Evolutionary conservation across 1,140 invertebrate genomes (phyloP).

Genomic region (Caenorhabditis latens): DNA sequence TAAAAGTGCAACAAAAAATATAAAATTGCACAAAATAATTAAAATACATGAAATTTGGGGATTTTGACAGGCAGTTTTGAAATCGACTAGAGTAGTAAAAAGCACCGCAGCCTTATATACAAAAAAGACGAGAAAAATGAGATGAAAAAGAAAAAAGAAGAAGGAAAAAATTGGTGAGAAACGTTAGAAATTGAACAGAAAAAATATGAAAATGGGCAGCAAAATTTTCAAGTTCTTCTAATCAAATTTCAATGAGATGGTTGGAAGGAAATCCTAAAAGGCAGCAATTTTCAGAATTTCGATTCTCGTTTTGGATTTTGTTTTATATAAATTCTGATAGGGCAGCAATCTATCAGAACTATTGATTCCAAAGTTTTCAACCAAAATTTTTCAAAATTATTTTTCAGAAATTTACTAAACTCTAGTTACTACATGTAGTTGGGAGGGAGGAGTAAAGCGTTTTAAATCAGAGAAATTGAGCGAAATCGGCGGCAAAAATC

Average conservation of each 20-base stretch:
- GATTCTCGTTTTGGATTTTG: neutral
- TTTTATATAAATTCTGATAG: neutral
- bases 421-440: neutral
- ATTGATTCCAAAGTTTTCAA: neutral
- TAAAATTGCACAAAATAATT: neutral
- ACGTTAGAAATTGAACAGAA: neutral
- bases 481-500: neutral
- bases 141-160: neutral
- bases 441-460: neutral
- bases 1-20: neutral
- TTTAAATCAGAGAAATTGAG: slow-evolving; percentile 49
- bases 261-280: neutral
- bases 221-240: neutral
- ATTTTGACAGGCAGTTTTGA: slow-evolving; percentile 7
- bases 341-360: slow-evolving; percentile 25
- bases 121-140: neutral
- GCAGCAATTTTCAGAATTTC: slow-evolving; percentile 37
- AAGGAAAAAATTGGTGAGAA: neutral
- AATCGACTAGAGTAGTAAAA: neutral
- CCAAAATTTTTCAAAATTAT: neutral
- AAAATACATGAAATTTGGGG: neutral
- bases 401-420: neutral
- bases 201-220: neutral
- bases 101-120: slow-evolving; percentile 44
- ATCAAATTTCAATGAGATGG: neutral